Conservation (phyloP, 2,797 vertebrate genomes). For the Allobates femoralis region DNA sequence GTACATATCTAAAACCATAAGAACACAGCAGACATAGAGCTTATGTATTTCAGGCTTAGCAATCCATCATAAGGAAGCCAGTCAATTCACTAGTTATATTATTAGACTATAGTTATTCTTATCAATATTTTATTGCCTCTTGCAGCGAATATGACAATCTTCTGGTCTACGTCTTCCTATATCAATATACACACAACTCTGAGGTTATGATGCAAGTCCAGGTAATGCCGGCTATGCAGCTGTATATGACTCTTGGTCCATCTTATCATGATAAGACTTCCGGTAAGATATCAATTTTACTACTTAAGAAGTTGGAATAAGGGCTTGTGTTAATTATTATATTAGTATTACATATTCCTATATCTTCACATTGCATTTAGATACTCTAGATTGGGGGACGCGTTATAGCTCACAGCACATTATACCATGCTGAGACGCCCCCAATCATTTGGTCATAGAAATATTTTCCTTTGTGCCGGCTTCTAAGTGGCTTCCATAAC, state of each 20-base stretch:
- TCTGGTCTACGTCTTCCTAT: conserved; percentile 76
- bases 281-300: conserved; percentile 66
- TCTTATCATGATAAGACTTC: conserved; percentile 70
- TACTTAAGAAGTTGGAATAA: too few species aligned
- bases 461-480: too few species aligned
- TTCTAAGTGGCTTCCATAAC: too few species aligned
- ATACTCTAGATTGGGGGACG: not conserved
- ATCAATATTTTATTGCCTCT: not conserved
- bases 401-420: too few species aligned
- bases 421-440: too few species aligned
- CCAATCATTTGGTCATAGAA: too few species aligned
- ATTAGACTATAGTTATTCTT: not conserved
- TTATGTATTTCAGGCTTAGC: too few species aligned
- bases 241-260: conserved; percentile 71
- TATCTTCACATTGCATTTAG: not conserved
- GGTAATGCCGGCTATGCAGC: conserved; percentile 77
- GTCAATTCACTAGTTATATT: not conserved
- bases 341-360: not conserved
- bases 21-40: too few species aligned
- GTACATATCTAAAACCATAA: too few species aligned
- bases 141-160: conserved; percentile 67
- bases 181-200: conserved; percentile 69
- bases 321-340: too few species aligned
- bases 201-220: conserved; percentile 75
- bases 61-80: too few species aligned